Evolutionary conservation across 2,888 invertebrate species (phyloP).

Genomic region (Petrophora chlorosata): DNA sequence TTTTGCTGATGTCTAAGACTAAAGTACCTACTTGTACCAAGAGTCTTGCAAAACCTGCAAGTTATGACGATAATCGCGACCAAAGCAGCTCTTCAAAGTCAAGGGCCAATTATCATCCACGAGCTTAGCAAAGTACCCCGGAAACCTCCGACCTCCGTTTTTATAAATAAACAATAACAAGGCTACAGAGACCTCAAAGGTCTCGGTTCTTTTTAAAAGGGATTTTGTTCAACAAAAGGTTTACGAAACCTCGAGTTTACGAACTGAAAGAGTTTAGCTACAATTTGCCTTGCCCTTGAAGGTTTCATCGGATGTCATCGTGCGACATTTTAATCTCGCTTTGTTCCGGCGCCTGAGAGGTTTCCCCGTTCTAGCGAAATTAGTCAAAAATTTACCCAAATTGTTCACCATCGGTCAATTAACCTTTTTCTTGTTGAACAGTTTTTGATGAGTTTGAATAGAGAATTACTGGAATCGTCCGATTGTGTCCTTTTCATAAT

Average conservation of each 20-base stretch:
- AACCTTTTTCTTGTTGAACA: conserved; percentile 35
- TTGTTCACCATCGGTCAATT: conserved; percentile 41
- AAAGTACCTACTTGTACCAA: too few relatives aligned
- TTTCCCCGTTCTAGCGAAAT: conserved; percentile 41
- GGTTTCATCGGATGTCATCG: conserved; percentile 25
- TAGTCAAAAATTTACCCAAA: conserved; percentile 38
- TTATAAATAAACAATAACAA: conserved; percentile 17
- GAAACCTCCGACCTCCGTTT: background rate
- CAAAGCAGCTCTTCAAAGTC: conserved; percentile 1
- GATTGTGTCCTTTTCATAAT: conserved; percentile 17
- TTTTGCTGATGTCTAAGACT: too few relatives aligned
- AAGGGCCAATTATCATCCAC: conserved; percentile 17
- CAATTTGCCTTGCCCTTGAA: conserved; percentile 22
- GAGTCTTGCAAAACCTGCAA: too few relatives aligned
- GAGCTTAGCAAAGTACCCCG: background rate
- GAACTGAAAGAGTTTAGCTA: conserved; percentile 14
- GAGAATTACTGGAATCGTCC: conserved; percentile 28
- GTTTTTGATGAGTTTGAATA: conserved; percentile 32
- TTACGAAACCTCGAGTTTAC: conserved; percentile 4
- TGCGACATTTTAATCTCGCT: conserved; percentile 41
- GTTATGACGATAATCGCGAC: too few relatives aligned
- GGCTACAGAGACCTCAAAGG: background rate
- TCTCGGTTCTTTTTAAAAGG: background rate
- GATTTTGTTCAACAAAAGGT: conserved; percentile 7
- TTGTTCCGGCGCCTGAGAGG: conserved; percentile 41